Percentiles rank a stretch among this genome's conserved stretches.
phyloP scores from a whole-genome alignment of 1,140 invertebrate genomes.

The Parapsyche elsis region DNA sequence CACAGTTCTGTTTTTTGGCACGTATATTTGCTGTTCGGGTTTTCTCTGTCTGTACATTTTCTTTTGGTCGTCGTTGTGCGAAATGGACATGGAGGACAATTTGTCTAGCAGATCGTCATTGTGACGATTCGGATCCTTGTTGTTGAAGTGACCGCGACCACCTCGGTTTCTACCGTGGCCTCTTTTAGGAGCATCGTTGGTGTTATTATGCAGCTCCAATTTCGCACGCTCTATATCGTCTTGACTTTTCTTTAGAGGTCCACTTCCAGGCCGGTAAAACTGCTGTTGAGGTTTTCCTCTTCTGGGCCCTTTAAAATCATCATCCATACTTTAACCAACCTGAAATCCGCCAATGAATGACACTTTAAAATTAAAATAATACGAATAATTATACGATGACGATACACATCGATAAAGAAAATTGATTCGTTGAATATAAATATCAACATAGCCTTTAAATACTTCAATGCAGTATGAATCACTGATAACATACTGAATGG shows the following conservation, averaged over 20 bases:
- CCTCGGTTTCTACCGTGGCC: conserved; percentile 63
- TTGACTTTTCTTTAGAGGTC: conserved; percentile 61
- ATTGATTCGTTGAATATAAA: too few relatives aligned
- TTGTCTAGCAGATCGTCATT: conserved; percentile 46
- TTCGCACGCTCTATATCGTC: conserved; percentile 54
- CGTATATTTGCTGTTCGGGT: conserved; percentile 64
- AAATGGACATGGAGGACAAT: conserved; percentile 34
- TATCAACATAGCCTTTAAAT: too few relatives aligned
- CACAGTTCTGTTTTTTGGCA: conserved; percentile 56
- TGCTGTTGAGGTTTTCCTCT: conserved; percentile 67
- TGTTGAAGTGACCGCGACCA: conserved; percentile 61
- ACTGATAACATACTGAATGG: too few relatives aligned
- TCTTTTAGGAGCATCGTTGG: conserved; percentile 57
- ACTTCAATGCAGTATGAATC: too few relatives aligned
- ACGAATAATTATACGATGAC: neutral
- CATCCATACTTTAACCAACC: conserved; percentile 64
- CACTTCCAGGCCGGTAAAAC: conserved; percentile 66
- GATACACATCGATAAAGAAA: too few relatives aligned
- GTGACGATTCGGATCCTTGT: conserved; percentile 49
- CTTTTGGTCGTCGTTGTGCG: conserved; percentile 43
- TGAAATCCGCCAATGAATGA: conserved; percentile 22
- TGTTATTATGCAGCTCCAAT: conserved; percentile 57
- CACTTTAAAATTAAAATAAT: neutral
- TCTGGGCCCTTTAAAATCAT: conserved; percentile 66
- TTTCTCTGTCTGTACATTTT: conserved; percentile 59